These are phyloP conservation scores for Lates calcarifer DNA, from an alignment of 2,113 vertebrate genomes.

Conservation along the genomic window DNA sequence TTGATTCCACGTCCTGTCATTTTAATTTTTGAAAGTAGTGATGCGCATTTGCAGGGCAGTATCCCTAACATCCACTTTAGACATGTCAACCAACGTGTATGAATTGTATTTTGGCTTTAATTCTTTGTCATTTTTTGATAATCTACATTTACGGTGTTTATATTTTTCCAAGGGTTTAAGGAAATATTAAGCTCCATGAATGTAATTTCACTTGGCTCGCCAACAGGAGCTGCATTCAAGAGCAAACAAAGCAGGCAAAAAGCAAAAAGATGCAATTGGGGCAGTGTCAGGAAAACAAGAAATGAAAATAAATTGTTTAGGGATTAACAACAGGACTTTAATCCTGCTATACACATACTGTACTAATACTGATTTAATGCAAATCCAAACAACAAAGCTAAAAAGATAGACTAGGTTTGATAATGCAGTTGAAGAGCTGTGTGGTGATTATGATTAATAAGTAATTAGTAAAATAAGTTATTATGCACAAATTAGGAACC, in stretches of 20 bases:
- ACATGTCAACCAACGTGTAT: background rate
- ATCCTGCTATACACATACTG: background rate
- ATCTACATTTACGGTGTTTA: background rate
- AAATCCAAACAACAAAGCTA: background rate
- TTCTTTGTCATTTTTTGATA: background rate
- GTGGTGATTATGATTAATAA: background rate
- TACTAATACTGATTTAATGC: background rate
- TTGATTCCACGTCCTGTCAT: background rate
- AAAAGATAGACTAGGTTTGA: background rate
- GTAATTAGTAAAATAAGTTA: background rate
- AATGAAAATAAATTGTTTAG: background rate
- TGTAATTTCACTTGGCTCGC: background rate
- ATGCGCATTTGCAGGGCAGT: background rate
- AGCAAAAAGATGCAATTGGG: background rate
- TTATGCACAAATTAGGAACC: background rate
- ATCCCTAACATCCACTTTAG: background rate
- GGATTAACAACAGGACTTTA: background rate
- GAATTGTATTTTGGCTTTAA: background rate
- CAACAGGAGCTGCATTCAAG: background rate
- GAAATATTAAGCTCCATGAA: background rate
- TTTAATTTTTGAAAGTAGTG: background rate
- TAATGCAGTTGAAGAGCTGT: background rate
- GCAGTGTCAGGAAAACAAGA: background rate
- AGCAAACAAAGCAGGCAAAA: background rate
- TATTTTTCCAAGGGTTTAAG: background rate